Evolutionary conservation across 2,113 vertebrate genomes (phyloP), one percentile per base, ranked within the genome.

Genomic region (Corvus hawaiiensis): DNA sequence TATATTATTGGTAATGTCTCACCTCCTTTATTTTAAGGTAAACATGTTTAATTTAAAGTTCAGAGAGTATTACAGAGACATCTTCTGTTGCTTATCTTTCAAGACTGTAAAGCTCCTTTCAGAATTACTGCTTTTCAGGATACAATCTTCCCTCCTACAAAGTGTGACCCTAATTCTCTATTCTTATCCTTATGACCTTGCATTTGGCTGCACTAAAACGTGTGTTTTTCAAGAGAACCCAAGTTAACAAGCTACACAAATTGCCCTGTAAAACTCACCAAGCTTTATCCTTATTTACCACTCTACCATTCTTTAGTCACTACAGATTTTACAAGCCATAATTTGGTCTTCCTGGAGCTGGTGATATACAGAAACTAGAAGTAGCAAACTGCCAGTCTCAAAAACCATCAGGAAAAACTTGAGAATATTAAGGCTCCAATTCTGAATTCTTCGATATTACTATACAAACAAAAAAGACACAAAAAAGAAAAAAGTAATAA

Each of bases 181-280:
- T 93, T 96, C 87, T 90, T 93, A 91, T 79, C 82, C 94, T 95
- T 93, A 83, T 63, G 90, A 90, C 93, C 92, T 96, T 91, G 93
- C 81, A 96, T 96, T 94, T 96, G 89, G 73, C 87, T 96, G 85
- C 90, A 91, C 87, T 97, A 96, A 97, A 96, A 83, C 0, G 1
- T 49, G 55, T 74, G 82, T 88, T 93, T 93, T 97, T 67, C 93
- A 93, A 59, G 39, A 66, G 21, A 96, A n/a, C 12, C 30, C 74
- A 77, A 55, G 87, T 94, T 96, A 96, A 95, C 91, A 87, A 96
- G 71, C 93, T 63, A 85, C 51, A 82, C 51, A 96, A 95, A 96
- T 91, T 95, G 55, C 84, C 82, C 82, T 71, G 59, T 96, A 95
- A 96, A 97, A 94, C 35, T 88, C 82, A 90, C 71, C 82, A 39